Conservation (phyloP, 2,113 vertebrate genomes). For the Panthera uncia region DNA sequence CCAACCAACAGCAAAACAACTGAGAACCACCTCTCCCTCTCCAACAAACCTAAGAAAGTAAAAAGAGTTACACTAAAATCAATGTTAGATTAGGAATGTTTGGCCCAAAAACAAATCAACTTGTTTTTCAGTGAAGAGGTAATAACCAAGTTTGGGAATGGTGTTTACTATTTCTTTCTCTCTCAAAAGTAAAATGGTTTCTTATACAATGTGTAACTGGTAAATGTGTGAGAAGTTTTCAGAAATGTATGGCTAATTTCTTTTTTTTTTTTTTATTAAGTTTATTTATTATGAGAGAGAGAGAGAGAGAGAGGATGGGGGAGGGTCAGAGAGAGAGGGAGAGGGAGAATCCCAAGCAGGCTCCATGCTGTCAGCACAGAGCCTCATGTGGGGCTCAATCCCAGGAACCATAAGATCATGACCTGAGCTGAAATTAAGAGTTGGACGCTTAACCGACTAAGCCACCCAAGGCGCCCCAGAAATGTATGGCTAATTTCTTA, state of each 20-base stretch:
- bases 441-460: too few species aligned
- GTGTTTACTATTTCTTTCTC: not conserved
- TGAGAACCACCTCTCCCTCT: not conserved
- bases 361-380: too few species aligned
- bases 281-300: too few species aligned
- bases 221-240: not conserved
- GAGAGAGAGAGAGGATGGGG: too few species aligned
- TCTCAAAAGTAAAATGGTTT: not conserved
- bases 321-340: too few species aligned
- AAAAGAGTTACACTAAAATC: not conserved
- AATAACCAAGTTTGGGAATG: not conserved
- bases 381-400: too few species aligned
- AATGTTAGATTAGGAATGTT: not conserved
- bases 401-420: too few species aligned
- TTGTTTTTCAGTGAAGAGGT: not conserved
- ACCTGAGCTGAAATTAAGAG: too few species aligned
- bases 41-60: not conserved
- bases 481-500: not conserved
- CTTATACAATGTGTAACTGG: not conserved
- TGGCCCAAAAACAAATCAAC: not conserved
- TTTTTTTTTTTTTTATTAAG: not conserved
- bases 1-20: not conserved
- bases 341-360: too few species aligned
- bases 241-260: not conserved
- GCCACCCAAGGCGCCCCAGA: not conserved